Evolutionary conservation across 2,797 vertebrate genomes (phyloP), one percentile per base, ranked within the genome.

Genomic region (Bradypodion pumilum): DNA sequence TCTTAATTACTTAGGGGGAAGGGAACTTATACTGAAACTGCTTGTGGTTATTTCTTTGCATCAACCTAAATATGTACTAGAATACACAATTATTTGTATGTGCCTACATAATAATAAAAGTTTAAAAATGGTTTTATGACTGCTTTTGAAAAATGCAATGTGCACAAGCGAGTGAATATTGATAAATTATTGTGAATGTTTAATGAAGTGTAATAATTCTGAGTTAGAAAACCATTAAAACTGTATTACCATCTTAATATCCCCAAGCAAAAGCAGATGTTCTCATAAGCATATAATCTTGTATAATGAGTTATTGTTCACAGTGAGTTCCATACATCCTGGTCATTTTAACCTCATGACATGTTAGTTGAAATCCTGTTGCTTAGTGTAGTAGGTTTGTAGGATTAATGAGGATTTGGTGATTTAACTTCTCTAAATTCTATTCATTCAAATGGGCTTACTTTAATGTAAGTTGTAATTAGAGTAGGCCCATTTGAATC

Each of bases 31-130:
- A 80, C 85, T 89, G 85, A 86, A 90, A 89, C 89, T 93, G 91
- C 89, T 91, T 92, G 86, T 83, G 87, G 88, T 89, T 88, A 90
- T 91, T 91, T 89, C 89, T 52, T 93, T 93, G 90, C 91, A 83
- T 80, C 85, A 85, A 86, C 87, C 86, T 90, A 92, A 91, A 88
- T 92, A 92, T 86, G 79, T 94, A 93, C 84, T 91, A 72, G 88
- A 91, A 63, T 52, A 87, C 90, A 90, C 88, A 85, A 69, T 88
- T 91, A 84, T 85, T 91, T 89, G 90, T 87, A 86, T 90, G 78
- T 90, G 85, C 91, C 32, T 75, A 84, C 91, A 88, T 62, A 78
- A 73, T 52, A 63, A 52, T 63, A 70, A 70, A 70, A 84, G 4
- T 44, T 76, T n/a, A 66, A 10, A 65, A 32, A 2, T 42, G 27